Base-by-base conservation (phyloP, 2,113 vertebrate species). In the Petrocephalus microphthalmus region DNA sequence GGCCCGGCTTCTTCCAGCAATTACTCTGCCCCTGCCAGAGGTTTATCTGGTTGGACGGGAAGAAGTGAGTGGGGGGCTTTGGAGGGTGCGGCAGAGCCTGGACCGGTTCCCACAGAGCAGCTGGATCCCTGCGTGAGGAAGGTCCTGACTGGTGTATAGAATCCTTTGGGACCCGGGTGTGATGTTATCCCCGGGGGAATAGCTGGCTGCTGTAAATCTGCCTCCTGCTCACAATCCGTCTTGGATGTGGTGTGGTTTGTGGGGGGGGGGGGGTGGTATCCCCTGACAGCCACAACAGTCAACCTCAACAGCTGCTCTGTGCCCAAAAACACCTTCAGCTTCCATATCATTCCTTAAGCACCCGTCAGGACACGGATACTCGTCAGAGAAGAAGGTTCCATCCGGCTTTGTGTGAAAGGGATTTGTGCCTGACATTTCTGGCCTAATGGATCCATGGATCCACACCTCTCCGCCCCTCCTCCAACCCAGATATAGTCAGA, bases 71-170 rank as follows among this genome's bases (percentile, higher is more conserved):
- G 56, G 53, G 20, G 88, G 52, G 53, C 19, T 33, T 86, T 57
- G n/a, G 22, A 45, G 22, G 22, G 53, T 17, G 56, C 33, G 56
- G 88, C 71, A 25, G 45, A 60, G 56, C 37, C 22, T 29, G 82
- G 57, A 49, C 22, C 10, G 1, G 52, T 45, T 54, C n/a, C 91
- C 84, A 86, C 71, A n/a, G 52, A 89, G 89, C 85, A 90, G 90
- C 88, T 90, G 86, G 93, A 89, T 91, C 53, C 88, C 1, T 87
- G 84, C 17, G 90, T 90, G 88, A 33, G 47, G 5, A 51, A 91
- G 88, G 64, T 17, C 88, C 83, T 91, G 71, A 19, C 13, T 78
- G 22, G 42, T 86, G 56, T 2, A 71, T 87, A 87, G 81, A 88
- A 86, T 86, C 87, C 57, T 56, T 67, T 64, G 47, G 64, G 81